phyloP scores from a whole-genome alignment of 1,140 invertebrate species.

The Harpegnathos saltator region DNA sequence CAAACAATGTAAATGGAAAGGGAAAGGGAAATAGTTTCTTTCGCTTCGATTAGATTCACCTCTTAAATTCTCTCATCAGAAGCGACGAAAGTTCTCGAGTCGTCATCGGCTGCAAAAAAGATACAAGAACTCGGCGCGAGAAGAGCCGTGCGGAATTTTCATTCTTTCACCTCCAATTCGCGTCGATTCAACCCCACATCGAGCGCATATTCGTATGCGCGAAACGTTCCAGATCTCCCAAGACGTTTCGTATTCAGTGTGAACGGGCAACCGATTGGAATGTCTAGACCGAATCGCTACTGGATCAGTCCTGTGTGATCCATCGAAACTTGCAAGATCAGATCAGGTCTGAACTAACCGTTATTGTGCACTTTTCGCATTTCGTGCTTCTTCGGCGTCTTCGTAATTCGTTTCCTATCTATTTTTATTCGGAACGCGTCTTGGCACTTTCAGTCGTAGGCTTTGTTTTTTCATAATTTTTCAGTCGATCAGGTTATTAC shows the following conservation, averaged over 20 bases:
- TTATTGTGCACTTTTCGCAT: no score
- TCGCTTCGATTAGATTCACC: no score
- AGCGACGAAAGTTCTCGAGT: not conserved
- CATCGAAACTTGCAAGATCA: not conserved
- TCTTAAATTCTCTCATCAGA: no score
- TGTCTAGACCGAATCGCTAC: slow-evolving; percentile 1
- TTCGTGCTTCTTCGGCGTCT: no score
- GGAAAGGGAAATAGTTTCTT: no score
- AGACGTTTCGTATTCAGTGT: slow-evolving; percentile 10
- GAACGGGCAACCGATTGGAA: slow-evolving; percentile 4
- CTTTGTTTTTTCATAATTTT: no score
- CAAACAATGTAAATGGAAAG: no score
- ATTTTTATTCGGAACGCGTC: no score
- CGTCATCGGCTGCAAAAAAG: not conserved
- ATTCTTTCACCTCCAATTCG: not conserved
- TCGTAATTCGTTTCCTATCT: no score
- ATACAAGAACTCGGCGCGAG: not conserved
- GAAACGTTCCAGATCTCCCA: not conserved
- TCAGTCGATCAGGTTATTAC: no score
- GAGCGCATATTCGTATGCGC: not conserved
- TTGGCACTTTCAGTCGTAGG: no score
- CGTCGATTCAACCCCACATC: not conserved
- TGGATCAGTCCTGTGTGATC: not conserved
- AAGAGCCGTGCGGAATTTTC: not conserved
- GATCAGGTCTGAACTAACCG: not conserved